Percentiles rank a stretch among this genome's conserved stretches.
These are phyloP conservation scores for Harmothoe impar DNA, from an alignment of 2,888 invertebrate genomes.

Conservation along the genomic window DNA sequence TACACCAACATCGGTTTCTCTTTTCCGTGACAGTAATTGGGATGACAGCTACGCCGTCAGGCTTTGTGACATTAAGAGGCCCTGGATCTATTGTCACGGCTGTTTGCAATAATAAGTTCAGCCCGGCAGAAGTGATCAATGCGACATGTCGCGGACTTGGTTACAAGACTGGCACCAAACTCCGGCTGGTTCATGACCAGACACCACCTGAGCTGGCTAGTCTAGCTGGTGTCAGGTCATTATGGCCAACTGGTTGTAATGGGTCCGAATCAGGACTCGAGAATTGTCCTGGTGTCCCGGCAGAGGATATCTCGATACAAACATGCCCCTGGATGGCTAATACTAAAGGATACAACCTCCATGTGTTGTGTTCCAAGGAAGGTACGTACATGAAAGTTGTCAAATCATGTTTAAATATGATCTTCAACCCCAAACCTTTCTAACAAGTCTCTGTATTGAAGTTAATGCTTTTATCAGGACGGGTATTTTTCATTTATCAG, in stretches of 20 bases:
- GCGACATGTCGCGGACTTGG: conserved; percentile 23
- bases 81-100: neutral
- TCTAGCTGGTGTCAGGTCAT: neutral
- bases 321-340: too few relatives aligned
- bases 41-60: neutral
- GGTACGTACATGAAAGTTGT: neutral
- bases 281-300: neutral
- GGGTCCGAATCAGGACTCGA: neutral
- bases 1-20: too few relatives aligned
- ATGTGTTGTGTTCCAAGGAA: conserved; percentile 9
- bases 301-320: too few relatives aligned
- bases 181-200: neutral
- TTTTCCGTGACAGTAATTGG: neutral
- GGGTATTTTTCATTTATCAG: too few relatives aligned
- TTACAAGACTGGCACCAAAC: neutral
- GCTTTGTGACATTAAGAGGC: neutral
- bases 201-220: neutral
- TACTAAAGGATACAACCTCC: neutral
- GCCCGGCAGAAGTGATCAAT: neutral
- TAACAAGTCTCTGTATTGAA: too few relatives aligned
- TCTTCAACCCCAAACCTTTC: too few relatives aligned
- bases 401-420: too few relatives aligned
- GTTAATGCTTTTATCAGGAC: too few relatives aligned
- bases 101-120: neutral
- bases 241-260: neutral